Evolutionary conservation across 2,888 invertebrate genomes (phyloP).

Genomic region (Auanema sp.): DNA sequence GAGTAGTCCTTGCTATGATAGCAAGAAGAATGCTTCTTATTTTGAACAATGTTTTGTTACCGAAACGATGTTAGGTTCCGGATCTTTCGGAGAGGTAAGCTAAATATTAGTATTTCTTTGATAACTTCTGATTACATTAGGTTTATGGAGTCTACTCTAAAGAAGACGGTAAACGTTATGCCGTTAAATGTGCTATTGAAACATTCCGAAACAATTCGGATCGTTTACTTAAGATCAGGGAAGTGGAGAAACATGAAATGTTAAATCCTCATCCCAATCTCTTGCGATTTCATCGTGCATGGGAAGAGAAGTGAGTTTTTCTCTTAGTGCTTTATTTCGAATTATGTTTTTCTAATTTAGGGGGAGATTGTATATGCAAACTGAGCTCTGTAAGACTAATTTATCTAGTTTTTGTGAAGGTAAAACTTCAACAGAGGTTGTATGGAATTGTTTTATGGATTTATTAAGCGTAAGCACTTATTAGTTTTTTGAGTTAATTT

Average conservation of each 20-base stretch:
- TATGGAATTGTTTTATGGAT: constrained; percentile 76
- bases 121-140: constrained; percentile 42
- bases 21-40: constrained; percentile 68
- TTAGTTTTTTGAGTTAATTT: neutral
- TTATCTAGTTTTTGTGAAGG: constrained; percentile 70
- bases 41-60: constrained; percentile 75
- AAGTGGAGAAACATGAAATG: constrained; percentile 73
- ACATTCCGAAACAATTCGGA: constrained; percentile 41
- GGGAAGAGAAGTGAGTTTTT: constrained; percentile 72
- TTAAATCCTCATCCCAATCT: constrained; percentile 75
- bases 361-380: constrained; percentile 56
- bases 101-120: neutral
- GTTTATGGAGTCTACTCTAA: constrained; percentile 74
- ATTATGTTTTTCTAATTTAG: constrained; percentile 13
- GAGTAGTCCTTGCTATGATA: constrained; percentile 1
- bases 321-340: neutral
- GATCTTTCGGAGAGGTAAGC: constrained; percentile 75
- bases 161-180: constrained; percentile 74
- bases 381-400: constrained; percentile 74
- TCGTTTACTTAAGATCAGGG: constrained; percentile 42
- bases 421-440: constrained; percentile 27
- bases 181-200: constrained; percentile 73
- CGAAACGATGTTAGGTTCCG: constrained; percentile 73
- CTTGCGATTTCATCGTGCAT: constrained; percentile 74
- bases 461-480: constrained; percentile 66